Percentiles rank a stretch among this genome's conserved stretches.
Evolutionary conservation across 2,888 invertebrate species (phyloP).

Genomic region (Drosophila glabriapex): DNA sequence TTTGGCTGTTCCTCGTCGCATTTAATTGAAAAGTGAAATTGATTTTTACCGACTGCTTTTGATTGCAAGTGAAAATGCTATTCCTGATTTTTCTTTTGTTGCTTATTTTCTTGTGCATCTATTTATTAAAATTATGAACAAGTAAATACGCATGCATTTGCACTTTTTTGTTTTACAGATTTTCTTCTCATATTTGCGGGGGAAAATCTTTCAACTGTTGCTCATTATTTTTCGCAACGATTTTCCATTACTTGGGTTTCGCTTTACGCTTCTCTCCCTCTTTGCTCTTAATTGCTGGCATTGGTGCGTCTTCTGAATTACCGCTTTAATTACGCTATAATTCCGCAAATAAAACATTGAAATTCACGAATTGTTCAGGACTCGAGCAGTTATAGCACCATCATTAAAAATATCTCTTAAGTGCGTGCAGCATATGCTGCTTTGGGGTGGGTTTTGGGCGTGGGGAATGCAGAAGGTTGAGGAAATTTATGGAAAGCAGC

Average conservation of each 20-base stretch:
- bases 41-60: conserved; percentile 55
- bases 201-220: conserved; percentile 31
- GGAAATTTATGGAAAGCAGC: background rate
- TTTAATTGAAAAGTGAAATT: conserved; percentile 77
- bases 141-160: conserved; percentile 1
- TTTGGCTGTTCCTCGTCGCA: conserved; percentile 23
- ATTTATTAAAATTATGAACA: conserved; percentile 59
- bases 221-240: conserved; percentile 36
- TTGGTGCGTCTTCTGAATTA: conserved; percentile 38
- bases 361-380: conserved; percentile 33
- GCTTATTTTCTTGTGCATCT: conserved; percentile 44
- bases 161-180: background rate
- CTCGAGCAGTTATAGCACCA: conserved; percentile 7
- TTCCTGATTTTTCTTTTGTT: conserved; percentile 27
- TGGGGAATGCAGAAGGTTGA: background rate
- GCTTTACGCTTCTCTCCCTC: conserved; percentile 3
- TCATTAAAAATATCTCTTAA: conserved; percentile 10
- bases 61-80: conserved; percentile 47
- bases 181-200: conserved; percentile 25
- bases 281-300: conserved; percentile 32
- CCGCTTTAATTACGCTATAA: conserved; percentile 48
- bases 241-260: conserved; percentile 28
- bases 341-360: conserved; percentile 47
- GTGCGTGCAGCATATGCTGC: conserved; percentile 1
- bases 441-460: background rate